Percentiles rank a stretch among this genome's conserved stretches.
Evolutionary conservation across 2,797 vertebrate genomes (phyloP).

Genomic region (Acipenser oxyrinchus): DNA sequence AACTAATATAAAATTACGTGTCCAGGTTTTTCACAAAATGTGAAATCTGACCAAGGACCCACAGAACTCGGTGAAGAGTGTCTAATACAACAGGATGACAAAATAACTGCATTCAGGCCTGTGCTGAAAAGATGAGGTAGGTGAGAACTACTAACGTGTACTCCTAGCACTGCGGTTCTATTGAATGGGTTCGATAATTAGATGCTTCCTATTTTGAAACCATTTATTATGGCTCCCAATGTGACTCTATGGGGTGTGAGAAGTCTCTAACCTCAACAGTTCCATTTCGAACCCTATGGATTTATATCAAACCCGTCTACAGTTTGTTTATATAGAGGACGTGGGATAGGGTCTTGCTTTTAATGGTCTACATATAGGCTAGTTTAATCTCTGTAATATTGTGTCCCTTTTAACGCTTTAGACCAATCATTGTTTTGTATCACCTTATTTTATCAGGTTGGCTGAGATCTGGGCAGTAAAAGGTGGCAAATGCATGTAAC

Average conservation of each 20-base stretch:
- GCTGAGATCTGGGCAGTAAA: slow-evolving; percentile 28
- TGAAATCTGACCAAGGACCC: slow-evolving; percentile 53
- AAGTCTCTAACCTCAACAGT: too few species aligned
- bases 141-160: slow-evolving; percentile 46
- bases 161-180: too few species aligned
- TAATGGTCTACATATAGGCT: background rate
- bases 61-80: slow-evolving; percentile 60
- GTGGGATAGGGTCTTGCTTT: too few species aligned
- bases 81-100: slow-evolving; percentile 57
- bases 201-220: too few species aligned
- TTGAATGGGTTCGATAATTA: too few species aligned
- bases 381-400: background rate
- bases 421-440: background rate
- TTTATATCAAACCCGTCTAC: too few species aligned
- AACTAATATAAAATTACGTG: slow-evolving; percentile 16
- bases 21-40: slow-evolving; percentile 58
- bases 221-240: too few species aligned
- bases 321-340: too few species aligned
- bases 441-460: slow-evolving; percentile 30
- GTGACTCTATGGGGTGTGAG: too few species aligned
- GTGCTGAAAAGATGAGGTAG: slow-evolving; percentile 82
- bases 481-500: slow-evolving; percentile 42
- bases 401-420: too few species aligned
- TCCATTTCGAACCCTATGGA: too few species aligned
- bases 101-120: slow-evolving; percentile 75